Percentiles rank a stretch among this genome's conserved stretches.
Evolutionary conservation across 2,113 vertebrate species (phyloP).

Genomic region (Colius striatus): DNA sequence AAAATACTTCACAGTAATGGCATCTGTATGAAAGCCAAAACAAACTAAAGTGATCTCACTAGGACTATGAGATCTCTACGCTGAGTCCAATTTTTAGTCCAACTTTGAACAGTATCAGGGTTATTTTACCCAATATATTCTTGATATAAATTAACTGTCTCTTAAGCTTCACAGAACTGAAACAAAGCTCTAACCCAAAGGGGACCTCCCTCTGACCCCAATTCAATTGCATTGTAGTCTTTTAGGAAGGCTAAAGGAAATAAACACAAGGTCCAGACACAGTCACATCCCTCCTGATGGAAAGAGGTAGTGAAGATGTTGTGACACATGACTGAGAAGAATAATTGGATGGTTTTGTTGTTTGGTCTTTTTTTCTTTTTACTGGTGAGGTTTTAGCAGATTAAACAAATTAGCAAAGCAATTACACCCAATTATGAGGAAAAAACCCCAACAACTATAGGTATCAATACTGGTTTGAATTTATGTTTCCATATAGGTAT

Average conservation of each 20-base stretch:
- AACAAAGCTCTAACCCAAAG: slow-evolving; percentile 39
- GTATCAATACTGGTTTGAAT: slow-evolving; percentile 20
- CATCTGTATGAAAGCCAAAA: slow-evolving; percentile 29
- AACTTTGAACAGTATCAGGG: slow-evolving; percentile 13
- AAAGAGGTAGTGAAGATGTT: slow-evolving; percentile 10
- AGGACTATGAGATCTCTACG: not conserved
- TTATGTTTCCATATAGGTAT: not conserved
- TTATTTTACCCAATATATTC: not conserved
- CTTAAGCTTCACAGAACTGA: slow-evolving; percentile 45
- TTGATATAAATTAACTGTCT: slow-evolving; percentile 39
- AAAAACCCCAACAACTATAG: not conserved
- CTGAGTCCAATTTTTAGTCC: not conserved
- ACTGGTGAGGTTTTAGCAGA: slow-evolving; percentile 57
- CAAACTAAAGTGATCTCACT: not conserved
- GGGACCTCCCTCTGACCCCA: not conserved
- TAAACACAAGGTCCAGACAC: slow-evolving; percentile 13
- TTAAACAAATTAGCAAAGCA: slow-evolving; percentile 58
- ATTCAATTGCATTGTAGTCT: slow-evolving; percentile 10
- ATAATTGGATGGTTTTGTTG: slow-evolving; percentile 8
- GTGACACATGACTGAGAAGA: slow-evolving; percentile 58
- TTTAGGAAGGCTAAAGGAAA: slow-evolving; percentile 42
- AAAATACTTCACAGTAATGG: slow-evolving; percentile 70
- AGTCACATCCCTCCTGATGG: not conserved
- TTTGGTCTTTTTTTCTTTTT: not conserved
- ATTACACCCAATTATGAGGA: slow-evolving; percentile 18